Evolutionary conservation across 2,113 vertebrate genomes (phyloP), one percentile per base, ranked within the genome.

Genomic region (Neomonachus schauinslandi): DNA sequence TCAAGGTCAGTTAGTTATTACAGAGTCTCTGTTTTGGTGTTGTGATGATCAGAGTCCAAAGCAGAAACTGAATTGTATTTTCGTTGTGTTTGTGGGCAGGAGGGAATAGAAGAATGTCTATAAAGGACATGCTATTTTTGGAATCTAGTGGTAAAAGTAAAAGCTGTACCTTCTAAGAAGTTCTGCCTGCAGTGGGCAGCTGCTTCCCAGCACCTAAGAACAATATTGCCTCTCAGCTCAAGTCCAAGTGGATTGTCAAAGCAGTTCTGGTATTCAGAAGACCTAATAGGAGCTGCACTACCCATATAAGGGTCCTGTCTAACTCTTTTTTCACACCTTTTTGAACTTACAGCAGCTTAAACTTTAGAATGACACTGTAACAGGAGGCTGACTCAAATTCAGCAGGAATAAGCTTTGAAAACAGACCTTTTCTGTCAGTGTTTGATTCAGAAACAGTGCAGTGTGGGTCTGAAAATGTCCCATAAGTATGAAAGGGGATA

Each of bases 391-490:
- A 86, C 72, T 93, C 49, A 63, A 91, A 91, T 97, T 96, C 59
- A 91, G 72, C 86, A 83, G n/a, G 33, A 89, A 16, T 46, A 39
- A 22, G 4, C 91, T 97, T 94, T 97, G 84, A 95, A 95, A 96
- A 96, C 24, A 91, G 49, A 65, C 19, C 3, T 89, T 82, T 63
- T 86, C 77, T 42, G 16, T 28, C 67, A 21, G 11, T 80, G 1
- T 91, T 96, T 55, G 22, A 94, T 94, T 96, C 63, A 92, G 42
- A 94, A 90, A 65, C 9, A 76, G 39, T 16, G 61, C 26, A 71
- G 26, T 77, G 22, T 86, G 12, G 22, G 63, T 87, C 79, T 87
- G 39, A 93, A 96, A 95, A 71, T 36, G 28, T 18, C 13, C 57
- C 7, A 0, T 24, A 83, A 55, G 7, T 89, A 36, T 61, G 21